Percentiles rank a stretch among this genome's conserved stretches.
These are phyloP conservation scores for Pteronura brasiliensis DNA, from an alignment of 2,113 vertebrate genomes.

Conservation along the genomic window DNA sequence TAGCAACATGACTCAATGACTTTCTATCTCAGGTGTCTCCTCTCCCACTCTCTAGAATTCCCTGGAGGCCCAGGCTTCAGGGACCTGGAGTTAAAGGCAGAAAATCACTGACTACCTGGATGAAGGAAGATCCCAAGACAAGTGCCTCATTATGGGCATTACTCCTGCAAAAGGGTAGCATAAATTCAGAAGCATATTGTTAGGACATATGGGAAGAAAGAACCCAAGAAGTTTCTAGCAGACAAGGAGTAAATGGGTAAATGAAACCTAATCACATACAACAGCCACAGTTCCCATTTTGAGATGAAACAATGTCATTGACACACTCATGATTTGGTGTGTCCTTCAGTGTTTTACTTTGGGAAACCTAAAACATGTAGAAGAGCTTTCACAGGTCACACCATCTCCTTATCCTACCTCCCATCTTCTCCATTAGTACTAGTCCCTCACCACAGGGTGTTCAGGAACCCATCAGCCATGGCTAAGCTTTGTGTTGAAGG, in stretches of 20 bases:
- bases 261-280: neutral
- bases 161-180: neutral
- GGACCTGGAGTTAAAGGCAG: neutral
- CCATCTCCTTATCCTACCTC: neutral
- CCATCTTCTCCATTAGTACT: neutral
- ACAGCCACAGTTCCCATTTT: neutral
- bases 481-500: neutral
- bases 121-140: neutral
- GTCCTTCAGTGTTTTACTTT: neutral
- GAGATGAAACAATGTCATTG: neutral
- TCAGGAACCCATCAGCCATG: neutral
- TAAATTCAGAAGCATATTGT: neutral
- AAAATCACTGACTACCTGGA: neutral
- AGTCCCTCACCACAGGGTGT: neutral
- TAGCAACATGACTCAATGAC: neutral
- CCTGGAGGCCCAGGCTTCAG: neutral
- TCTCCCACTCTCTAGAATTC: neutral
- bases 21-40: neutral
- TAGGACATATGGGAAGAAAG: neutral
- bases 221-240: neutral
- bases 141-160: neutral
- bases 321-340: neutral
- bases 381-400: neutral
- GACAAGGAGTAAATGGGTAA: neutral
- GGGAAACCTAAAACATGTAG: neutral